Conservation (phyloP, 2,888 invertebrate species). For the Apodemia zela region DNA sequence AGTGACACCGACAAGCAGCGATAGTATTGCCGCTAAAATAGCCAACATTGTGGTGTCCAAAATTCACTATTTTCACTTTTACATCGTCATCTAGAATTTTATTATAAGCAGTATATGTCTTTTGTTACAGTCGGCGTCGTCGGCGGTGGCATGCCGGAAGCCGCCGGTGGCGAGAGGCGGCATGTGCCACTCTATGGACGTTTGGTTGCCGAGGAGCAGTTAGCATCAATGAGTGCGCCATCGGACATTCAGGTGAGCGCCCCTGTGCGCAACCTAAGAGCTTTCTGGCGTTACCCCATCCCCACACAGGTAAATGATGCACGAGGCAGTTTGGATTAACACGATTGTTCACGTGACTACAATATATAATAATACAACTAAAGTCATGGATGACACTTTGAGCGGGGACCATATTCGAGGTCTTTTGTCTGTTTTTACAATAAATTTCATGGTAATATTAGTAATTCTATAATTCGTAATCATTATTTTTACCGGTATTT, state of each 20-base stretch:
- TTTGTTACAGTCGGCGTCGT: conserved; percentile 72
- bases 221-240: conserved; percentile 82
- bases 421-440: not conserved
- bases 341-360: not conserved
- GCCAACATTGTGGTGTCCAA: no score
- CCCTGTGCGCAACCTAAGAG: conserved; percentile 75
- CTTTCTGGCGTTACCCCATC: conserved; percentile 75
- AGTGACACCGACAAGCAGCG: no score
- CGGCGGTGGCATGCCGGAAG: conserved; percentile 69
- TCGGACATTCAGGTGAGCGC: conserved; percentile 84
- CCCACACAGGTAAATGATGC: conserved; percentile 75
- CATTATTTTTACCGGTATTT: no score
- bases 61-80: no score
- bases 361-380: not conserved
- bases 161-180: conserved; percentile 78
- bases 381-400: not conserved
- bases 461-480: not conserved
- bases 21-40: no score
- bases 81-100: not conserved
- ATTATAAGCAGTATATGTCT: conserved; percentile 14
- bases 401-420: no score
- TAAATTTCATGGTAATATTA: not conserved
- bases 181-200: conserved; percentile 93
- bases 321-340: conserved; percentile 67
- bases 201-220: conserved; percentile 93